Percentiles rank a stretch among this genome's conserved stretches.
Evolutionary conservation across 2,113 vertebrate genomes (phyloP).

Genomic region (Siphamia tubifer): DNA sequence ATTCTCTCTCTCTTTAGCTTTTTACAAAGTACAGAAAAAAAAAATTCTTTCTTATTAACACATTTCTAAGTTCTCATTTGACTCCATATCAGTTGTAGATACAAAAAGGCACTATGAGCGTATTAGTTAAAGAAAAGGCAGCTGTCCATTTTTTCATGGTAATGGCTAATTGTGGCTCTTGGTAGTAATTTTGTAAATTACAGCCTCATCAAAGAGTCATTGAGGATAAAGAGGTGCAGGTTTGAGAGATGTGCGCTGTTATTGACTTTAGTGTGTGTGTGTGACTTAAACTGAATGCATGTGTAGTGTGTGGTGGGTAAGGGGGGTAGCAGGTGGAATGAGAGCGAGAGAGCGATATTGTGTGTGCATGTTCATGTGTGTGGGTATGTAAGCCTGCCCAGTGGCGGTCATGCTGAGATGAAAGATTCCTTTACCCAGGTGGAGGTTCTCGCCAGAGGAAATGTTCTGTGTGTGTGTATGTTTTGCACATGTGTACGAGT

Average conservation of each 20-base stretch:
- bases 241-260: too few species aligned
- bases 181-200: not conserved
- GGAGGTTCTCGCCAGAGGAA: constrained; percentile 10
- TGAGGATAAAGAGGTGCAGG: not conserved
- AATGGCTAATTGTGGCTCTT: not conserved
- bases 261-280: too few species aligned
- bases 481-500: constrained; percentile 4
- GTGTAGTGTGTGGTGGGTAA: not conserved
- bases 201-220: not conserved
- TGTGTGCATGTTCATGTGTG: not conserved
- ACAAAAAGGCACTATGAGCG: too few species aligned
- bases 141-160: not conserved
- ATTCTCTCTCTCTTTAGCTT: too few species aligned
- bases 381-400: constrained; percentile 38
- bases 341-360: not conserved
- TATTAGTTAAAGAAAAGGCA: too few species aligned
- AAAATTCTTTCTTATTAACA: too few species aligned
- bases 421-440: constrained; percentile 53
- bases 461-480: constrained; percentile 9
- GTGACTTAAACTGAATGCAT: not conserved
- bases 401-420: constrained; percentile 35
- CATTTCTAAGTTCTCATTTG: not conserved
- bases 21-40: too few species aligned
- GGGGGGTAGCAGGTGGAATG: constrained; percentile 50
- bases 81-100: too few species aligned